Base-by-base conservation (phyloP, 2,113 vertebrate genomes). In the Trochalopteron elliotii region DNA sequence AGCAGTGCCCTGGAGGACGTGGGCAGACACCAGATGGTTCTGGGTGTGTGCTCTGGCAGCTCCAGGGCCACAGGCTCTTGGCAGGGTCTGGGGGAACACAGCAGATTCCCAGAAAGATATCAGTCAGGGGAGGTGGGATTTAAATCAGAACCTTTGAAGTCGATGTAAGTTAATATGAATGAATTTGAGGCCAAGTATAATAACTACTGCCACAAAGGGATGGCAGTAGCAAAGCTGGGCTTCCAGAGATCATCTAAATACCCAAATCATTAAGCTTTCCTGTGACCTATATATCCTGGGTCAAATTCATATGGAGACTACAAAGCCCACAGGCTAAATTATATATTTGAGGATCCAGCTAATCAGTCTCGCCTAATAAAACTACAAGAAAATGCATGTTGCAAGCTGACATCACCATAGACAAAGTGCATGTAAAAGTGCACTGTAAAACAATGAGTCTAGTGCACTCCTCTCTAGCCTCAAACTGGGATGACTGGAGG, bases 21-120 rank as follows among this genome's bases (percentile, higher is more conserved):
- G 2, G 30, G 82, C 89, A 95, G 96, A 93, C n/a, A 6, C 94
- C 96, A 97, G 94, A 96, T 97, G 96, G 94, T 40, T 82, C 50
- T 2, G 91, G 64, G 84, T 85, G 82, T 82, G 68, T 94, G 83
- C 83, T 86, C 71, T 1, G 6, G 77, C 61, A 84, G 70, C 81
- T 83, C 70, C 71, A 56, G 70, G 77, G 93, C 89, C 76, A 81
- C 7, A 1, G 31, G 53, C 37, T 87, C 49, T 59, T 53, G 75
- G 30, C n/a, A 76, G 74, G 30, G 5, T 47, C 56, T 63, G 37
- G 27, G 60, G 75, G 42, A 12, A 42, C 22, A 47, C 72, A 77
- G 47, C 30, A 89, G 56, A 83, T 93, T 86, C 88, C 44, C 81
- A 81, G 47, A 70, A 80, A 86, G 64, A 64, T 88, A 87, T 47